Percentiles rank a stretch among this genome's conserved stretches.
phyloP scores from a whole-genome alignment of 2,797 vertebrate species.

The Paedocypris micromegethes region DNA sequence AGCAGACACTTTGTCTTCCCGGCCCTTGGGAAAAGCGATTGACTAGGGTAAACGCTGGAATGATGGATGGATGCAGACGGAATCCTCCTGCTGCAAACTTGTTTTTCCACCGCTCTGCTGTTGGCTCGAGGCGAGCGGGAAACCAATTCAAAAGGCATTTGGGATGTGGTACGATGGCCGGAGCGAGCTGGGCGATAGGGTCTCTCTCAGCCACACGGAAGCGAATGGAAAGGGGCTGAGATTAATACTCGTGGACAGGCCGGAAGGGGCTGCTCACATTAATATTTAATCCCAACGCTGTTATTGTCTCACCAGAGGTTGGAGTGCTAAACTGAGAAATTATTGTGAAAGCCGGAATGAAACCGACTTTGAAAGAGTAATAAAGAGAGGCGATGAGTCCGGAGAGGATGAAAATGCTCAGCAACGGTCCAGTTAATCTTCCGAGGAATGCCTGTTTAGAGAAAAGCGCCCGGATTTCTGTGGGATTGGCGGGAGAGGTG shows the following conservation, averaged over 20 bases:
- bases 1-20: conserved; percentile 29
- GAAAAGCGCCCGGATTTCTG: not conserved
- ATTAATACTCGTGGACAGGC: conserved; percentile 64
- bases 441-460: conserved; percentile 2
- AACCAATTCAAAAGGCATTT: conserved; percentile 60
- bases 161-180: conserved; percentile 64
- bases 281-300: conserved; percentile 66
- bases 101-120: not conserved
- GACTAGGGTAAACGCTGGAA: conserved; percentile 2
- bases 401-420: not conserved
- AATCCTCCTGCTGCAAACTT: not conserved
- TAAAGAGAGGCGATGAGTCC: conserved; percentile 41
- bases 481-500: not conserved
- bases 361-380: conserved; percentile 59
- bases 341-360: conserved; percentile 61
- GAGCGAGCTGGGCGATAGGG: conserved; percentile 64
- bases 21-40: conserved; percentile 8
- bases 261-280: conserved; percentile 59
- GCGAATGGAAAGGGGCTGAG: conserved; percentile 58
- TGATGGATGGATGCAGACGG: conserved; percentile 19
- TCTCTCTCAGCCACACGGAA: conserved; percentile 50
- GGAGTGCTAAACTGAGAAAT: conserved; percentile 61
- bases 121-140: conserved; percentile 37
- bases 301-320: conserved; percentile 56
- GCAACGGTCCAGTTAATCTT: conserved; percentile 9